Evolutionary conservation across 1,140 invertebrate genomes (phyloP), one percentile per base, ranked within the genome.

Genomic region (Drosophila sp.): DNA sequence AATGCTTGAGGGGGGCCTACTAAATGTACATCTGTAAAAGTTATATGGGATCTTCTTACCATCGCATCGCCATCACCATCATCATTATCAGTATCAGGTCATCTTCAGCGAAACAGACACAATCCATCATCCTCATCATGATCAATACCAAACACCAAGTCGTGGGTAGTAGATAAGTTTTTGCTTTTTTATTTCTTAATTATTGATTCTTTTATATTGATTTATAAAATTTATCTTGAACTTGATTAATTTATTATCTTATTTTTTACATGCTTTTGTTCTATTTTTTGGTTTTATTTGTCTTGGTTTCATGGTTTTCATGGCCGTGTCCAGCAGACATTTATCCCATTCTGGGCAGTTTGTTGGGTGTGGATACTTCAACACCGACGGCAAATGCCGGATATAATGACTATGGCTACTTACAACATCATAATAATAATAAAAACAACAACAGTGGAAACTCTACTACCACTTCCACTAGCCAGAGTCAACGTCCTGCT

Each of bases 291-390:
- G 56, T 79, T 76, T 63, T 66, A 60, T 64, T 77, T 74, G 60
- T 60, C 40, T 50, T 69, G 72, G 74, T 74, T 64, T 74, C 70
- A 81, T 78, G 70, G 72, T 79, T 75, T 80, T 76, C 58, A 70
- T 83, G 70, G 90, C 72, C 70, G 17, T 79, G 67, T 58, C 74
- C 74, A 74, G 63, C 76, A 91, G 90, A 91, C 75, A 91, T 91
- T 68, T 91, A 91, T 64, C 90, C 90, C 47, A 91, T 91, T 41
- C 69, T 91, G 74, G 90, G 90, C 66, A 91, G 90, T 71, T 75
- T 91, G n/a, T 64, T 91, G 70, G 90, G 90, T 60, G 90, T 91
- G 78, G 90, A 91, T 47, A 91, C 90, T 4, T 87, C 83, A 38
- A 77, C 68, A 40, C 69, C 29, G 63, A 71, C 70, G 57, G 60